phyloP scores from a whole-genome alignment of 2,113 vertebrate species.

The Eclectus roratus region DNA sequence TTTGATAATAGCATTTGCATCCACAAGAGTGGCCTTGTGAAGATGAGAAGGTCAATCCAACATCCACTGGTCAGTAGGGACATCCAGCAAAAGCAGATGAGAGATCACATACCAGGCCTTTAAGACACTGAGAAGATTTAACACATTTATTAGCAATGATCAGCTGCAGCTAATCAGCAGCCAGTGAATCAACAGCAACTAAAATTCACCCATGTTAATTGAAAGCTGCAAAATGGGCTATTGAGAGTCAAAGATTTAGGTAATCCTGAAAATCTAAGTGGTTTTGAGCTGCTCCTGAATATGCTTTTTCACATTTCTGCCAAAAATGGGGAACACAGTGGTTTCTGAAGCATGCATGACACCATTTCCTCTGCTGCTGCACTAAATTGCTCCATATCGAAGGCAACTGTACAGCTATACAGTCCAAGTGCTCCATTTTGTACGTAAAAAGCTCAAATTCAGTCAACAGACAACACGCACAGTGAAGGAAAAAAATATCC shows the following conservation, averaged over 20 bases:
- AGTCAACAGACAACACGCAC: background rate
- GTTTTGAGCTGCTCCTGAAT: background rate
- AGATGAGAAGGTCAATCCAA: background rate
- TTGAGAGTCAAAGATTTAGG: background rate
- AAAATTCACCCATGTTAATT: background rate
- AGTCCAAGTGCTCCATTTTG: background rate
- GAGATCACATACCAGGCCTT: rapidly evolving
- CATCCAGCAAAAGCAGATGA: background rate
- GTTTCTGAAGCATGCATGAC: background rate
- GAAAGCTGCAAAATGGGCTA: background rate
- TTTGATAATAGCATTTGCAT: background rate
- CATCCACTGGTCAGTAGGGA: background rate
- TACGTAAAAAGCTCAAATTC: background rate
- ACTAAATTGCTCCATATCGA: background rate
- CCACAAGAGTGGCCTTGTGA: background rate
- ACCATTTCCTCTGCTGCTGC: background rate
- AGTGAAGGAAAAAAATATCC: background rate
- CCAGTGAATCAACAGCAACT: background rate
- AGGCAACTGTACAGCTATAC: background rate
- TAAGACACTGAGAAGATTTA: background rate
- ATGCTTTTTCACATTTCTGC: background rate
- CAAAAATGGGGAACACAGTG: background rate
- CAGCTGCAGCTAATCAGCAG: background rate
- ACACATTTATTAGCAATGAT: background rate
- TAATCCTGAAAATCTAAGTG: background rate